phyloP scores from a whole-genome alignment of 2,113 vertebrate genomes.

The Psilopogon haemacephalus region DNA sequence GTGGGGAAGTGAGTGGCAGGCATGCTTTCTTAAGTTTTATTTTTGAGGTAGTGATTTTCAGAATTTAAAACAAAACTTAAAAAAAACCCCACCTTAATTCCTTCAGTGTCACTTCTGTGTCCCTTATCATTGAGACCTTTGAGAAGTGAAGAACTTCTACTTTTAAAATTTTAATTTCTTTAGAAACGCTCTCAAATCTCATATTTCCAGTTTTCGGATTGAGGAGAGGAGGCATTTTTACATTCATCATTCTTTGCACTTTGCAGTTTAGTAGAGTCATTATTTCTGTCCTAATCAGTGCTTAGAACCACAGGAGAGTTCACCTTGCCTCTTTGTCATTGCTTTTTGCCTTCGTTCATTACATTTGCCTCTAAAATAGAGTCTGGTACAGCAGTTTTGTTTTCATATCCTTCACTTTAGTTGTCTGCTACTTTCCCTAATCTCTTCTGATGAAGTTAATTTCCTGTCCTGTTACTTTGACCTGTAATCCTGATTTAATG shows the following conservation, averaged over 20 bases:
- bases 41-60: neutral
- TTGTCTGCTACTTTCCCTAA: neutral
- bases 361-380: neutral
- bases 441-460: neutral
- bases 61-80: neutral
- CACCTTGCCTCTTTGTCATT: neutral
- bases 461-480: neutral
- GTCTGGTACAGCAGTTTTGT: neutral
- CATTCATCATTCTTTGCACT: rapidly evolving
- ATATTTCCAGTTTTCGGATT: neutral
- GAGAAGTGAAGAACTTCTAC: neutral
- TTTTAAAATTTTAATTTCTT: neutral
- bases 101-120: neutral
- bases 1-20: neutral
- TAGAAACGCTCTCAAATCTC: neutral
- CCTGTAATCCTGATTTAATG: neutral
- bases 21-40: neutral
- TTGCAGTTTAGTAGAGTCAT: neutral
- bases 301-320: neutral
- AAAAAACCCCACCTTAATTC: neutral
- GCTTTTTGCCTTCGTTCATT: neutral
- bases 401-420: neutral
- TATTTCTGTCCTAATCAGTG: neutral
- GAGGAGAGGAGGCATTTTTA: neutral
- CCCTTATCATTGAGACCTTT: neutral